These are phyloP conservation scores for Patiria pectinifera DNA, from an alignment of 53 echinoderm and acorn worm genomes.

Conservation along the genomic window DNA sequence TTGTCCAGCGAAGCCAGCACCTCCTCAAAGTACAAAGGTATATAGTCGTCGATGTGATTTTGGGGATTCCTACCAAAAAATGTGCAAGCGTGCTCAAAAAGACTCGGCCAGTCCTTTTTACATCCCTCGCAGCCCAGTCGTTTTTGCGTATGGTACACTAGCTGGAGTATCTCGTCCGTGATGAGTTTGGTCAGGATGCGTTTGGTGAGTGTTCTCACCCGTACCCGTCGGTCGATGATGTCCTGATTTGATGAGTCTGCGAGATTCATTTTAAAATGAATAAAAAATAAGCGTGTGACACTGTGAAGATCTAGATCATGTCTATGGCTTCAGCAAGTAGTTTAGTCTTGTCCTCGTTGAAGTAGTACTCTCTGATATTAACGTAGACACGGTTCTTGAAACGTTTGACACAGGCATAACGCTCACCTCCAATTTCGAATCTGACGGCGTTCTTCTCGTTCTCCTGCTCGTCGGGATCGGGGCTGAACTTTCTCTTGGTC, in stretches of 20 bases:
- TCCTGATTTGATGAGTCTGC: not conserved
- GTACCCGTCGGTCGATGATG: not conserved
- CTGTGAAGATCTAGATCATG: not conserved
- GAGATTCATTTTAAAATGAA: too few relatives aligned
- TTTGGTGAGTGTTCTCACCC: not conserved
- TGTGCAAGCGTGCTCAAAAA: conserved; percentile 28
- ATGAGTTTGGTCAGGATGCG: conserved; percentile 3
- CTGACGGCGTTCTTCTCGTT: conserved; percentile 30
- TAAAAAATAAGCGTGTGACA: not conserved
- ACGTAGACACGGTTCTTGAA: conserved; percentile 6
- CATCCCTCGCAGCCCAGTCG: conserved; percentile 42
- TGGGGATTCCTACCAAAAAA: too few relatives aligned
- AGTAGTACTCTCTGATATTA: conserved; percentile 20
- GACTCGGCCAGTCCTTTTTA: conserved; percentile 19
- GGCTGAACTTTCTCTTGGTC: not conserved
- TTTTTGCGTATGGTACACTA: not conserved
- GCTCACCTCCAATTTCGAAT: conserved; percentile 12
- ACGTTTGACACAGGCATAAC: conserved; percentile 20
- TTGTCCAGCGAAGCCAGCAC: too few relatives aligned
- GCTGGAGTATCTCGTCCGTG: conserved; percentile 2
- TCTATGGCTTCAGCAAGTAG: not conserved
- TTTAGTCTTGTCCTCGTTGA: conserved; percentile 20
- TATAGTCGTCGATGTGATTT: too few relatives aligned
- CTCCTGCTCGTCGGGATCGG: conserved; percentile 14
- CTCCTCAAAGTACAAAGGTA: too few relatives aligned